A percentile compares a stretch with the other conserved stretches of the same genome.
Evolutionary conservation across 2,113 vertebrate species (phyloP).

Genomic region (Epinephelus lanceolatus): DNA sequence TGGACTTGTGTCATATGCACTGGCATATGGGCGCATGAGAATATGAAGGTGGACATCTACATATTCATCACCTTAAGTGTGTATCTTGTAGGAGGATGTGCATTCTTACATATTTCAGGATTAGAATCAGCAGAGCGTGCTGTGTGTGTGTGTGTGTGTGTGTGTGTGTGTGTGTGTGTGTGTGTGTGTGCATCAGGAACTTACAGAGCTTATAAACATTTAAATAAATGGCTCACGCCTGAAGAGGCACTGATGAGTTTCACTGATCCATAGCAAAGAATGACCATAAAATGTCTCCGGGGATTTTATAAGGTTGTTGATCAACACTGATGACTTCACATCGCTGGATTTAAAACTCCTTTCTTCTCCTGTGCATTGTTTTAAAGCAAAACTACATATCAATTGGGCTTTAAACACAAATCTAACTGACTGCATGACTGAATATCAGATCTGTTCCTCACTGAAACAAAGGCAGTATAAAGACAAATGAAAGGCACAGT

Average conservation of each 20-base stretch:
- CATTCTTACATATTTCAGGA: slow-evolving; percentile 22
- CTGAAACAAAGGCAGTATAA: not conserved
- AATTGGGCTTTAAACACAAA: not conserved
- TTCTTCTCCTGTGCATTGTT: slow-evolving; percentile 24
- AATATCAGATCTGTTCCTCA: not conserved
- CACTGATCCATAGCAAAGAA: slow-evolving; percentile 58
- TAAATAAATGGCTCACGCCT: slow-evolving; percentile 63
- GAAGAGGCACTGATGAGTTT: slow-evolving; percentile 60
- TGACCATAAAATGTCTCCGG: slow-evolving; percentile 49
- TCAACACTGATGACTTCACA: slow-evolving; percentile 37
- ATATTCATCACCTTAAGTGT: slow-evolving; percentile 40
- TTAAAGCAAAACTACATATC: not conserved
- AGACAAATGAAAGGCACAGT: slow-evolving; percentile 4
- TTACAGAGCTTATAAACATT: slow-evolving; percentile 53
- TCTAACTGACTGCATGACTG: not conserved
- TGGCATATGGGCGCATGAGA: not conserved
- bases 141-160: slow-evolving; percentile 1
- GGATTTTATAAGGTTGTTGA: slow-evolving; percentile 51
- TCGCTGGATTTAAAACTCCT: slow-evolving; percentile 27
- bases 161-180: too few species aligned
- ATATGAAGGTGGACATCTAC: slow-evolving; percentile 36
- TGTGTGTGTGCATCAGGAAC: slow-evolving; percentile 32
- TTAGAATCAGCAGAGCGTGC: slow-evolving; percentile 45
- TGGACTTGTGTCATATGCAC: not conserved
- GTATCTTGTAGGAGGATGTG: slow-evolving; percentile 25